Percentiles rank a stretch among this genome's conserved stretches.
Evolutionary conservation across 2,113 vertebrate genomes (phyloP).

Genomic region (Tursiops truncatus): DNA sequence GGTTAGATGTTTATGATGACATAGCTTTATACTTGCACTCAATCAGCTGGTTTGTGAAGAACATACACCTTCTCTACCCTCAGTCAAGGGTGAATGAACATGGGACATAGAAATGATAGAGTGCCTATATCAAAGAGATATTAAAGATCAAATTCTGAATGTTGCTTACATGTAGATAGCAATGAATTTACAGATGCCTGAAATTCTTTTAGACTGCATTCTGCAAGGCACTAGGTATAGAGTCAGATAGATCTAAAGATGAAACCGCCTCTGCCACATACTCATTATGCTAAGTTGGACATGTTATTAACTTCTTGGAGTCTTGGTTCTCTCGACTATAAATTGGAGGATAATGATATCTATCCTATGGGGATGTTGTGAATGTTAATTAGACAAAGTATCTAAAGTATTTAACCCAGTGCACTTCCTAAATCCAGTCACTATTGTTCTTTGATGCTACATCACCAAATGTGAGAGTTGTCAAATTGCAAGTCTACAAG

Average conservation of each 20-base stretch:
- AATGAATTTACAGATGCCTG: neutral
- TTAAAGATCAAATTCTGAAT: neutral
- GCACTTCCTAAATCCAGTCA: neutral
- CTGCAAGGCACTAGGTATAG: neutral
- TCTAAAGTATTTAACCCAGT: neutral
- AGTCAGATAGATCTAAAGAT: neutral
- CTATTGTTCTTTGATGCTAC: neutral
- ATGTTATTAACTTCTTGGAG: neutral
- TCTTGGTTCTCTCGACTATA: neutral
- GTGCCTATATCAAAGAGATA: conserved; percentile 17
- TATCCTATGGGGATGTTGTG: neutral
- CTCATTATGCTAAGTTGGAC: neutral
- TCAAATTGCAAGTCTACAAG: neutral
- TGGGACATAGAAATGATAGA: neutral
- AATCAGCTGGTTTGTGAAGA: conserved; percentile 28
- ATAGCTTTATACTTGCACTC: conserved; percentile 19
- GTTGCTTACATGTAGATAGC: neutral
- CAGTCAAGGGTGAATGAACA: conserved; percentile 42
- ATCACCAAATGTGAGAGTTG: neutral
- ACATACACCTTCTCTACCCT: neutral
- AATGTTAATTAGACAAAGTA: neutral
- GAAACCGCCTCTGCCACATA: neutral
- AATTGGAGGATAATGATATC: neutral
- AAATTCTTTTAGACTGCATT: neutral
- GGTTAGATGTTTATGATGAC: conserved; percentile 42